phyloP scores from a whole-genome alignment of 2,888 invertebrate species.

The Coecobrya sp. region DNA sequence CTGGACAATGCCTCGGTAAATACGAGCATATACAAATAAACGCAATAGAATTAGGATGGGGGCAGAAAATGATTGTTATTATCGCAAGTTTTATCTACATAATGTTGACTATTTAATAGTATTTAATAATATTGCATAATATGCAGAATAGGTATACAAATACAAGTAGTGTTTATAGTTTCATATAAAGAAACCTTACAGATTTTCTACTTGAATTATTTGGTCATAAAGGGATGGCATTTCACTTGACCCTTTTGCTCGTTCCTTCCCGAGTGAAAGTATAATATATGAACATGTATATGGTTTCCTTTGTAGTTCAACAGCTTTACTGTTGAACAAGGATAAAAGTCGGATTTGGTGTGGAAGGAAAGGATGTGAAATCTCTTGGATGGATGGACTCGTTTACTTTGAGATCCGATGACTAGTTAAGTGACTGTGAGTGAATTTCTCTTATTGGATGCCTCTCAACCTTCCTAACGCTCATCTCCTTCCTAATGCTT shows the following conservation, averaged over 20 bases:
- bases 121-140: too few relatives aligned
- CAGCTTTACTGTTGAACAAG: conserved; percentile 23
- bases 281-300: neutral
- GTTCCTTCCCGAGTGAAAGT: neutral
- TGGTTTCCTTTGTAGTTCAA: neutral
- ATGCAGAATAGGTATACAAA: too few relatives aligned
- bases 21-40: too few relatives aligned
- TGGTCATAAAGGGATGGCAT: conserved; percentile 47
- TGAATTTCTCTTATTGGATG: conserved; percentile 57
- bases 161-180: neutral
- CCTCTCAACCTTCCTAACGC: conserved; percentile 4
- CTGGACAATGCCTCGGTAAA: too few relatives aligned
- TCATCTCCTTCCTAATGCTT: neutral
- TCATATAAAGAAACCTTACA: neutral
- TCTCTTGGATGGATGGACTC: conserved; percentile 49
- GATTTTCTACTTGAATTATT: conserved; percentile 33
- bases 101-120: too few relatives aligned
- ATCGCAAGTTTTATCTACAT: too few relatives aligned
- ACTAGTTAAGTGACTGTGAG: conserved; percentile 58
- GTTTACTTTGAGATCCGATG: conserved; percentile 49
- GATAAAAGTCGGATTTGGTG: conserved; percentile 5
- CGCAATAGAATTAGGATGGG: too few relatives aligned
- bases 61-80: too few relatives aligned
- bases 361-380: conserved; percentile 43
- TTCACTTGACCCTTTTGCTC: conserved; percentile 2